Base-by-base conservation (phyloP, 2,888 invertebrate genomes). In the Xanthia togata region DNA sequence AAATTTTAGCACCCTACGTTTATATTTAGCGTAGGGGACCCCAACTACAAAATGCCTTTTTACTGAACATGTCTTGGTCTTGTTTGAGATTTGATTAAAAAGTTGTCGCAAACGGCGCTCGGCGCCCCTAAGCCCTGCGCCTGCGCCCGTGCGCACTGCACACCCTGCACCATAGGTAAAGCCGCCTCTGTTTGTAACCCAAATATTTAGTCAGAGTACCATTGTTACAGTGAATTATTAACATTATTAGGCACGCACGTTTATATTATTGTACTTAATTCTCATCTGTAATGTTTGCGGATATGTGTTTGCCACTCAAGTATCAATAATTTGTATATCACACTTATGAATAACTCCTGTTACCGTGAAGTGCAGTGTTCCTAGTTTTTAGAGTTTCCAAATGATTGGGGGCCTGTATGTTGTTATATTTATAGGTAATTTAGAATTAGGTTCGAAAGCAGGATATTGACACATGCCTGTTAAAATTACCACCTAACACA, bases 151-250 rank as follows among this genome's bases (percentile, higher is more conserved):
- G n/a, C n/a, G n/a, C n/a, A n/a, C n/a, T n/a, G n/a, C n/a, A n/a
- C n/a, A n/a, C n/a, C n/a, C n/a, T n/a, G n/a, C n/a, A n/a, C n/a
- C n/a, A n/a, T n/a, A n/a, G n/a, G n/a, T 31, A 31, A 31, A 31
- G 2, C 31, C 31, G 31, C 31, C 31, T 31, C 31, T 31, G 31
- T 31, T 31, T 31, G 31, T n/a, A n/a, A n/a, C n/a, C n/a, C 26
- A 69, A 76, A 57, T 76, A 70, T 79, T 77, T 76, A 63, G 20
- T 60, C 60, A 64, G 14, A 75, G 64, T 69, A 78, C 73, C 75
- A 87, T 87, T 83, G 81, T 87, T 78, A 79, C 41, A 53, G 35
- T 57, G n/a, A 64, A 55, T 64, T 59, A 26, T 63, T 68, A 74
- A 53, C 31, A 35, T n/a, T 11, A 35, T 44, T 53, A 59, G 17